Percentiles rank a stretch among this genome's conserved stretches.
Conservation (phyloP, 2,888 invertebrate species). For the Rhodophaea formosa region DNA sequence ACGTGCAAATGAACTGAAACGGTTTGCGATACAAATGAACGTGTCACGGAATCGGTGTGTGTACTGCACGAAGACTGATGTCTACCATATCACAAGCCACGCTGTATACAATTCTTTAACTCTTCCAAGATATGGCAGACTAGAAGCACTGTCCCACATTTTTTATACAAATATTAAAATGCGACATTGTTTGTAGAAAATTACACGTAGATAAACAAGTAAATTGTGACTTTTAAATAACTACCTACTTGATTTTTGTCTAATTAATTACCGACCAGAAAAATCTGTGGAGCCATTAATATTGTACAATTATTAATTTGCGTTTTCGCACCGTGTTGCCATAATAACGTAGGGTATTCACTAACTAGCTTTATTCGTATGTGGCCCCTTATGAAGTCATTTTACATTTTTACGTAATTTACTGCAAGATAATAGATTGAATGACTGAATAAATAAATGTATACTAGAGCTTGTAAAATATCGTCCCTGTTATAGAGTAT, state of each 20-base stretch:
- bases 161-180: constrained; percentile 13
- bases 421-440: constrained; percentile 37
- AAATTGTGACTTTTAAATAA: constrained; percentile 27
- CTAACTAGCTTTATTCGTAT: constrained; percentile 34
- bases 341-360: constrained; percentile 56
- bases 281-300: constrained; percentile 48
- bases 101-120: constrained; percentile 25
- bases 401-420: constrained; percentile 25
- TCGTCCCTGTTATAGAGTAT: constrained; percentile 42
- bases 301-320: constrained; percentile 56
- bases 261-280: constrained; percentile 21
- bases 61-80: constrained; percentile 41
- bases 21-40: background rate
- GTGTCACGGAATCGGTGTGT: constrained; percentile 15
- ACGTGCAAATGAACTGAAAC: constrained; percentile 81
- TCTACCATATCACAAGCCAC: constrained; percentile 36
- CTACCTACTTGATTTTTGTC: constrained; percentile 11
- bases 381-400: constrained; percentile 29
- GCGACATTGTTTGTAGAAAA: constrained; percentile 1
- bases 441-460: constrained; percentile 56
- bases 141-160: constrained; percentile 13
- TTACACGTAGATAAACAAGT: background rate
- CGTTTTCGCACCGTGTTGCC: constrained; percentile 62
- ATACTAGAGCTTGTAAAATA: constrained; percentile 52
- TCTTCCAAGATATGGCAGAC: constrained; percentile 30